These are phyloP conservation scores for Phalacrocorax brasilianus DNA, from an alignment of 2,113 vertebrate species.

Conservation along the genomic window DNA sequence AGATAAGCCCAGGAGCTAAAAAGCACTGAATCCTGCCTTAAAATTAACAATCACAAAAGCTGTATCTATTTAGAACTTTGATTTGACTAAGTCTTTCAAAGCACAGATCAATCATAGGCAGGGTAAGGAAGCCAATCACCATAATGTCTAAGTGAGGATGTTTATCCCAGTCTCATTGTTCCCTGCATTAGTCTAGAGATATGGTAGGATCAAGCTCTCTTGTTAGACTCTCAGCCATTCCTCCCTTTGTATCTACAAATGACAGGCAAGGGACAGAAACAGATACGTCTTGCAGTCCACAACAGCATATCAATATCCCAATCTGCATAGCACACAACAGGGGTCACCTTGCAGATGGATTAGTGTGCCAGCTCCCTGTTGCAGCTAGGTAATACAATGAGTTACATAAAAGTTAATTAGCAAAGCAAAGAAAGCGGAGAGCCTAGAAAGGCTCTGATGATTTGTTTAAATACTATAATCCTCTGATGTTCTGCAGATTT, in stretches of 20 bases:
- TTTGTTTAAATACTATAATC: constrained; percentile 51
- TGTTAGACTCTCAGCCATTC: constrained; percentile 3
- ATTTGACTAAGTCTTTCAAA: constrained; percentile 49
- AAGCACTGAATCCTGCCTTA: constrained; percentile 18
- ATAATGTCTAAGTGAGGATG: not conserved
- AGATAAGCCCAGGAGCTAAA: constrained; percentile 32
- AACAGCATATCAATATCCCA: constrained; percentile 46
- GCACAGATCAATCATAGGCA: constrained; percentile 18
- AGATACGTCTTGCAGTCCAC: constrained; percentile 27
- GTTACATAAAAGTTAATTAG: constrained; percentile 56
- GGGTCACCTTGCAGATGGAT: constrained; percentile 65
- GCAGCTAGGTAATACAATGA: constrained; percentile 29
- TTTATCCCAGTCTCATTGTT: constrained; percentile 38
- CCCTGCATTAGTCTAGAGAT: not conserved
- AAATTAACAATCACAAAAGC: constrained; percentile 56
- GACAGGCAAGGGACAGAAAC: constrained; percentile 38
- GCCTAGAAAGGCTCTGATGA: constrained; percentile 6
- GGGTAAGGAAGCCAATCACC: not conserved
- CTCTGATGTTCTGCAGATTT: constrained; percentile 19
- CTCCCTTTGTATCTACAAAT: constrained; percentile 22
- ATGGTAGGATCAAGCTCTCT: constrained; percentile 3
- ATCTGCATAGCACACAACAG: constrained; percentile 42
- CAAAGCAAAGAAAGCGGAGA: constrained; percentile 50
- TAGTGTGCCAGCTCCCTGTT: constrained; percentile 30
- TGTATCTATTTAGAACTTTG: constrained; percentile 50